A percentile compares a stretch with the other conserved stretches of the same genome.
These are phyloP conservation scores for Molossus alvarezi DNA, from an alignment of 2,797 vertebrate genomes.

Conservation along the genomic window DNA sequence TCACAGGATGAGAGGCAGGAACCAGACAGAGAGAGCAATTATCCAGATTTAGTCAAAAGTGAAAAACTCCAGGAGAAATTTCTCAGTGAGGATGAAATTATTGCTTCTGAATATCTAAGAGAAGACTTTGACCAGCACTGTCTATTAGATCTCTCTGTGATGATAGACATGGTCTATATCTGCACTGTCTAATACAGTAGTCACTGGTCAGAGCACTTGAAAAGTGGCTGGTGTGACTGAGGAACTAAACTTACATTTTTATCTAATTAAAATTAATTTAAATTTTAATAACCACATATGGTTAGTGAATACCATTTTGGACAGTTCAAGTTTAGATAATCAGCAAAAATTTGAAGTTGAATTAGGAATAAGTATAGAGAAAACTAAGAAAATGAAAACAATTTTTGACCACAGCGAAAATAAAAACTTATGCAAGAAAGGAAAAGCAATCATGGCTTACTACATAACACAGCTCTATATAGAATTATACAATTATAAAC, in stretches of 20 bases:
- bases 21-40: neutral
- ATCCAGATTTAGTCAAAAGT: neutral
- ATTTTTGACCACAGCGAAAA: slow-evolving; percentile 35
- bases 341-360: slow-evolving; percentile 31
- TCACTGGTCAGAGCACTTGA: neutral
- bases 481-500: slow-evolving; percentile 5
- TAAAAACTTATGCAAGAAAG: slow-evolving; percentile 54
- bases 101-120: neutral
- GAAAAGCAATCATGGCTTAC: slow-evolving; percentile 50
- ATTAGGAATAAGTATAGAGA: slow-evolving; percentile 51
- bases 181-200: neutral
- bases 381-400: slow-evolving; percentile 60
- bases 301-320: slow-evolving; percentile 8
- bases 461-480: neutral
- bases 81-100: slow-evolving; percentile 40
- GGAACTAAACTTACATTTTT: neutral
- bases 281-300: slow-evolving; percentile 15
- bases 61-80: slow-evolving; percentile 21
- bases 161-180: neutral
- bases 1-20: neutral
- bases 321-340: slow-evolving; percentile 42
- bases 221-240: neutral
- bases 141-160: neutral
- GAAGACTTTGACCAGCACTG: neutral
- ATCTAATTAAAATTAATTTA: slow-evolving; percentile 47